Evolutionary conservation across 2,888 invertebrate genomes (phyloP), one percentile per base, ranked within the genome.

Genomic region (Amblyjoppa proteus): DNA sequence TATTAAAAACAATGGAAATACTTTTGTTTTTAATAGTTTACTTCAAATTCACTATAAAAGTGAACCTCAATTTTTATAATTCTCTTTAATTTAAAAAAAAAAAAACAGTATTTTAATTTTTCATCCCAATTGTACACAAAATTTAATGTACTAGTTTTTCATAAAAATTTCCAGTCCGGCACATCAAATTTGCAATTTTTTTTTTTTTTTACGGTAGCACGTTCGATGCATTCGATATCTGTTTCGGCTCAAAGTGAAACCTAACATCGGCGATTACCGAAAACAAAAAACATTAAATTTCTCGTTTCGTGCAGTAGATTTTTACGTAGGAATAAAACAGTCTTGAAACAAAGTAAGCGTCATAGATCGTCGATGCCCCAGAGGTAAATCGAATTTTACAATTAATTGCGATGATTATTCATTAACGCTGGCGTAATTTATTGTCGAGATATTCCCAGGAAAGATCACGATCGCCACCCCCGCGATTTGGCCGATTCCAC

Each of bases 331-430:
- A 38, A 34, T 34, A 34, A 38, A 31, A 64, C 1, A 16, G 16
- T 3, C 16, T n/a, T 2, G 38, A 34, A 64, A 38, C 13, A 31
- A 34, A 64, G 34, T 34, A n/a, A 31, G 64, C n/a, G 2, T 64
- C 76, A 9, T 51, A 53, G 25, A 76, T 76, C 53, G 16, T 66
- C 16, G 2, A 31, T n/a, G 53, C 51, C 38, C 38, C 28, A 51
- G 66, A 34, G 66, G 64, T 34, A 66, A 51, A 66, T 51, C 66
- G 13, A 76, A 76, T 76, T 64, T 38, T 31, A 51, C 51, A 38
- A 38, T 66, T 76, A 66, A 76, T 76, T 66, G 51, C 66, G 34
- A 34, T 51, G 4, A 66, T 76, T 76, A 31, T 76, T 76, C 66
- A 53, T 66, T 76, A 7, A 56, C 70, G 28, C 58, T 3, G 41